Conservation (phyloP, 2,113 vertebrate genomes). For the Eurystomus gularis region DNA sequence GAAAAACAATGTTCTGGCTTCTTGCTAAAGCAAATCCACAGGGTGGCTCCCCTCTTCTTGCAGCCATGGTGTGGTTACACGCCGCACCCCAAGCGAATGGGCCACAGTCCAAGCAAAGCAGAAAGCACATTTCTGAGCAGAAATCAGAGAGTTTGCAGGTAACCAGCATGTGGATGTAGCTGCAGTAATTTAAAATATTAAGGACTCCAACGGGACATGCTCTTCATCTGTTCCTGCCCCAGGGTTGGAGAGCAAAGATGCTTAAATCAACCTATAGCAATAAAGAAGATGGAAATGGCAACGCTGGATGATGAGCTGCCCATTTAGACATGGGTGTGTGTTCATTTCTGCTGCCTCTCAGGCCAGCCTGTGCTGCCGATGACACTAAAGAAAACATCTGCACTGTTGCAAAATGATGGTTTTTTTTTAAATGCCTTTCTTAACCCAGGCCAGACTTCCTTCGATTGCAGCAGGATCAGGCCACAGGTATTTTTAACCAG, state of each 20-base stretch:
- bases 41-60: slow-evolving; percentile 3
- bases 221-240: neutral
- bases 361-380: neutral
- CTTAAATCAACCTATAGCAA: neutral
- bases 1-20: neutral
- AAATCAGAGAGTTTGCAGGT: neutral
- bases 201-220: neutral
- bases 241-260: neutral
- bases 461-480: neutral
- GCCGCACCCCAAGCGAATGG: neutral
- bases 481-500: slow-evolving; percentile 41
- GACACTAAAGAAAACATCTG: neutral
- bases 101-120: neutral
- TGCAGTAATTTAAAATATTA: neutral
- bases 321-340: neutral
- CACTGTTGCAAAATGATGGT: neutral
- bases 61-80: neutral
- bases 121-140: slow-evolving; percentile 14
- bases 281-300: neutral
- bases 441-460: slow-evolving; percentile 8
- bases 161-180: neutral
- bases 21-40: slow-evolving; percentile 42
- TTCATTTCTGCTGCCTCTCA: neutral
- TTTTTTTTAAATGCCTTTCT: neutral
- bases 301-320: neutral